Evolutionary conservation across 1,140 invertebrate species (phyloP).

Genomic region (Papilio polyxenes): DNA sequence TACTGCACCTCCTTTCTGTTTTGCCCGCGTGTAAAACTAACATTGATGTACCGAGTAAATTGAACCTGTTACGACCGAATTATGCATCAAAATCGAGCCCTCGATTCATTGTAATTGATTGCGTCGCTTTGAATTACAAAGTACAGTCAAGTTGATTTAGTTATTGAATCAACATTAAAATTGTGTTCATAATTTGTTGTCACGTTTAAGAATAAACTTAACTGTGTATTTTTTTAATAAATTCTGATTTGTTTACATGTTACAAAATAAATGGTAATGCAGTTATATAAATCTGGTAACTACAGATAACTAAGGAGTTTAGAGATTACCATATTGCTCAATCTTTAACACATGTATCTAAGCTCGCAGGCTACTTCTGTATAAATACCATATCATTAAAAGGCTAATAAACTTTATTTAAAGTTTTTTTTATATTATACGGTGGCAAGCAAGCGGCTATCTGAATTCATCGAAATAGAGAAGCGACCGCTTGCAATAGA

Average conservation of each 20-base stretch:
- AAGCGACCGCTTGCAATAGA: too few species aligned
- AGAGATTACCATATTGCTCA: too few species aligned
- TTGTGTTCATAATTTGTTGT: conserved; percentile 21
- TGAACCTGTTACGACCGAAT: conserved; percentile 15
- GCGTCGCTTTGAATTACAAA: conserved; percentile 2
- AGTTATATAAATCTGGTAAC: background rate
- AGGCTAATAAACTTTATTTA: background rate
- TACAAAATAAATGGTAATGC: background rate
- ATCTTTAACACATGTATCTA: too few species aligned
- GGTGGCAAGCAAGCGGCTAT: too few species aligned
- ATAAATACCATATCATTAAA: too few species aligned
- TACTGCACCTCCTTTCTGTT: background rate
- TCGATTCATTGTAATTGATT: conserved; percentile 26
- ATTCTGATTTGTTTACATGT: background rate
- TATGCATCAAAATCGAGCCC: conserved; percentile 22
- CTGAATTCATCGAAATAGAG: too few species aligned
- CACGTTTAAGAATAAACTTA: background rate
- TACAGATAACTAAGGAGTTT: too few species aligned
- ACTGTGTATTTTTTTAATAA: background rate
- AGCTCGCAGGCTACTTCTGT: too few species aligned
- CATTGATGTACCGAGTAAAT: conserved; percentile 22
- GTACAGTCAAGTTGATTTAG: conserved; percentile 16
- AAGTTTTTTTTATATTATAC: too few species aligned
- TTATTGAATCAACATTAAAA: conserved; percentile 8
- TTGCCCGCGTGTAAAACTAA: background rate